Evolutionary conservation across 1,140 invertebrate genomes (phyloP).

Genomic region (Holcopasites calliopsidis): DNA sequence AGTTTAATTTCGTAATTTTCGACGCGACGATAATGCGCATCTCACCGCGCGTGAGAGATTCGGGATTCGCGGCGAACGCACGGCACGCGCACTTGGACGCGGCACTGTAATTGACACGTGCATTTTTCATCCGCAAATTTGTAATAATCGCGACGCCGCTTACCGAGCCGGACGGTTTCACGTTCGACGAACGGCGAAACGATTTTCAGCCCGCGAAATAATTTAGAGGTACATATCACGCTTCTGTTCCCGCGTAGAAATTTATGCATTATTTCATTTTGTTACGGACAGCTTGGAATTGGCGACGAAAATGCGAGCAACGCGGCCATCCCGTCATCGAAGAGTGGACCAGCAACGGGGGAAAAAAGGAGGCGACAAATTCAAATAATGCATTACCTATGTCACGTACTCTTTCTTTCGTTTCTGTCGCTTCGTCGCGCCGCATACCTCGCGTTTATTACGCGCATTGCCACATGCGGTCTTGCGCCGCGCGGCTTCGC

Average conservation of each 20-base stretch:
- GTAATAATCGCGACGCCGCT: background rate
- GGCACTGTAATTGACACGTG: background rate
- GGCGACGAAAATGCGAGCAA: background rate
- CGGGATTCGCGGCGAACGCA: background rate
- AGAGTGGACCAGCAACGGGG: background rate
- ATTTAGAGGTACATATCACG: background rate
- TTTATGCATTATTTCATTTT: conserved; percentile 6
- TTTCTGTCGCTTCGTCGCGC: background rate
- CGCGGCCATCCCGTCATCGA: conserved; percentile 4
- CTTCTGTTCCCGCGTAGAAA: background rate
- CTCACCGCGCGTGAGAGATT: background rate
- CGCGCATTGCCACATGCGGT: conserved; percentile 6
- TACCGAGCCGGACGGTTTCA: background rate
- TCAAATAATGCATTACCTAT: conserved; percentile 34
- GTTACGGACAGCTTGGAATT: background rate
- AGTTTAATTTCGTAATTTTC: background rate
- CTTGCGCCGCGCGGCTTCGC: background rate
- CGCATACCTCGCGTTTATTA: conserved; percentile 31
- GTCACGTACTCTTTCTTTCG: background rate
- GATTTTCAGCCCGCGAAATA: background rate
- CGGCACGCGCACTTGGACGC: background rate
- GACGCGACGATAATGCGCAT: background rate
- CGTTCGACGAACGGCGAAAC: background rate
- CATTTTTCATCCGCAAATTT: background rate
- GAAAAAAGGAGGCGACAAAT: background rate